Base-by-base conservation (phyloP, 2,797 vertebrate species). In the Tauraco hartlaubi region DNA sequence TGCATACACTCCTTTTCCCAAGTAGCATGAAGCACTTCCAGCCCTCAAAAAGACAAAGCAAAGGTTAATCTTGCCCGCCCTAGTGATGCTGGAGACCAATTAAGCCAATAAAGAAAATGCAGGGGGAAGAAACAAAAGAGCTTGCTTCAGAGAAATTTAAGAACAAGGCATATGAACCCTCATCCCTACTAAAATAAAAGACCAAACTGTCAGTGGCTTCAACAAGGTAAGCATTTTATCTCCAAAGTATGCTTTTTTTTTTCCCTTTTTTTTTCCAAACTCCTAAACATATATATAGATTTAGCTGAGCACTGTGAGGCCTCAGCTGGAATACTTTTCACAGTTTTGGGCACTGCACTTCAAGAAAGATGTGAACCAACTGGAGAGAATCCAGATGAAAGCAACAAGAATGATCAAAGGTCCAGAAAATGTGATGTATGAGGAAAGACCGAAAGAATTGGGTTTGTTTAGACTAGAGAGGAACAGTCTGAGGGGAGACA, bases 381-480 rank as follows among this genome's bases (percentile, higher is more conserved):
- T 97, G 95, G 96, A 96, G 48, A 92, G 44, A 87, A 76, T 94
- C 95, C 96, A 97, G 93, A 86, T 33, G 29, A 95, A 90, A 96
- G 88, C 76, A 88, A 71, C 6, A 46, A 39, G 52, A 95, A 95
- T 93, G 95, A 97, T 97, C 95, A 94, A 96, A 97, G 93, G 59
- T 90, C 88, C 77, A 96, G 95, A 94, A 97, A 95, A 96, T 95
- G 86, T 95, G 92, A 92, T 96, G 48, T 89, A 92, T 97, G 94
- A 97, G 84, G 80, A 94, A 96, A 96, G 92, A 94, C 90, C 77
- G 85, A 95, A 97, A 96, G 90, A 95, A 95, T 43, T 93, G 92
- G 48, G 23, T 96, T 97, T 97, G 95, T 97, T 97, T 97, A 97
- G 96, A 91, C 95, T 96, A 92, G 83, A 87, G 84, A 92, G 83